These are phyloP conservation scores for Acronicta aceris DNA, from an alignment of 2,888 invertebrate genomes.

Conservation along the genomic window DNA sequence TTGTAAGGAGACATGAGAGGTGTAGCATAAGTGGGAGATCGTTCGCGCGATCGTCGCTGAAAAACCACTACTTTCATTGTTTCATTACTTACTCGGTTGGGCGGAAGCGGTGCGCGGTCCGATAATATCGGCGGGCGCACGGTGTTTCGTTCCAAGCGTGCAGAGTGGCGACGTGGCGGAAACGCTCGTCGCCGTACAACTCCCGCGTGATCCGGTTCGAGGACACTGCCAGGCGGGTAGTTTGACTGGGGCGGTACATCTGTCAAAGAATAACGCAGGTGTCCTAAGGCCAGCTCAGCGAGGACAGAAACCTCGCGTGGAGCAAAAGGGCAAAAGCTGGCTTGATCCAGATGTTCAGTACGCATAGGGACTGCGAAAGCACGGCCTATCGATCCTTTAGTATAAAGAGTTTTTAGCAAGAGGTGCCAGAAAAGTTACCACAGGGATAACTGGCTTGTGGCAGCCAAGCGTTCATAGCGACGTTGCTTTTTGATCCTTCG, in stretches of 20 bases:
- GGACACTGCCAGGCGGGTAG: conserved; percentile 90
- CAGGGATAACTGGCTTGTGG: conserved; percentile 92
- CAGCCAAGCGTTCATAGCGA: conserved; percentile 91
- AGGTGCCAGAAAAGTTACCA: conserved; percentile 93
- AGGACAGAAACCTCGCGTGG: conserved; percentile 92
- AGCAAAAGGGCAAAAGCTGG: conserved; percentile 92
- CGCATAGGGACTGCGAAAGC: conserved; percentile 91
- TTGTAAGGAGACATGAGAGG: conserved; percentile 90
- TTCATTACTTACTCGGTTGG: conserved; percentile 50
- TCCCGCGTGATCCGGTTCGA: conserved; percentile 87
- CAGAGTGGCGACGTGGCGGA: conserved; percentile 72
- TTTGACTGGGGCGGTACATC: conserved; percentile 92
- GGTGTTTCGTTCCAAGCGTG: conserved; percentile 85
- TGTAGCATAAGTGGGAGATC: conserved; percentile 84
- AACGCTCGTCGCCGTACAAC: conserved; percentile 54
- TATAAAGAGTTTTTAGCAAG: conserved; percentile 88
- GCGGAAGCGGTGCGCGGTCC: conserved; percentile 61
- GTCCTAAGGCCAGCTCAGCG: conserved; percentile 90
- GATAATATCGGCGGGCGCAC: conserved; percentile 59
- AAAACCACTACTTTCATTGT: conserved; percentile 46
- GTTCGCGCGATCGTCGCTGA: conserved; percentile 28
- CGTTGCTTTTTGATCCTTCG: conserved; percentile 92
- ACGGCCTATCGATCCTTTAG: conserved; percentile 91
- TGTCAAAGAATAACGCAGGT: conserved; percentile 91
- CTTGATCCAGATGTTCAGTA: conserved; percentile 92